These are phyloP conservation scores for Holothuria glaberrima DNA, from an alignment of 35 echinoderm and acorn worm species.

Conservation along the genomic window DNA sequence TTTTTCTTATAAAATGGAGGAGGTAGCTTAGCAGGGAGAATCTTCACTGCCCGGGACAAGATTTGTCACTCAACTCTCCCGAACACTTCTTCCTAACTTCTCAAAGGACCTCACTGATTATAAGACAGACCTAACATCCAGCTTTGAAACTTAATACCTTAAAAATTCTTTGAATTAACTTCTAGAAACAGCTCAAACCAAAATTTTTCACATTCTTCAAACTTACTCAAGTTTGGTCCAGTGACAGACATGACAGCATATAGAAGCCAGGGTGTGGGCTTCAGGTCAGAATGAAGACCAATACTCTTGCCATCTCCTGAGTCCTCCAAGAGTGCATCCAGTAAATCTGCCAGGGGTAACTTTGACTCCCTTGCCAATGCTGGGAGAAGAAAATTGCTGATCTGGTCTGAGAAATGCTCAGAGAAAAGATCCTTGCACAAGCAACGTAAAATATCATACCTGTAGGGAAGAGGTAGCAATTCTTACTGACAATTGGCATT, in stretches of 20 bases:
- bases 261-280: slow-evolving; percentile 25
- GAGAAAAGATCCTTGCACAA: slow-evolving; percentile 48
- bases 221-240: slow-evolving; percentile 45
- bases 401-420: slow-evolving; percentile 43
- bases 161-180: too few species aligned
- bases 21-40: too few species aligned
- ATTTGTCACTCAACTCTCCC: too few species aligned
- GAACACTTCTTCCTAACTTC: too few species aligned
- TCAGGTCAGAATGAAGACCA: slow-evolving; percentile 19
- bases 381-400: slow-evolving; percentile 54
- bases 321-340: slow-evolving; percentile 17
- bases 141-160: too few species aligned
- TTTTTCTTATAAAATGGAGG: too few species aligned
- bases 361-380: background rate
- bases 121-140: too few species aligned
- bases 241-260: slow-evolving; percentile 46
- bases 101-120: too few species aligned
- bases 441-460: slow-evolving; percentile 10
- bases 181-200: too few species aligned
- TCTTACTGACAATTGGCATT: background rate
- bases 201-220: too few species aligned
- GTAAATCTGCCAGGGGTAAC: slow-evolving; percentile 36
- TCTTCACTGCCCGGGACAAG: too few species aligned
- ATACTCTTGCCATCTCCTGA: background rate
- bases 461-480: background rate